phyloP scores from a whole-genome alignment of 2,113 vertebrate species.

The Vombatus ursinus region DNA sequence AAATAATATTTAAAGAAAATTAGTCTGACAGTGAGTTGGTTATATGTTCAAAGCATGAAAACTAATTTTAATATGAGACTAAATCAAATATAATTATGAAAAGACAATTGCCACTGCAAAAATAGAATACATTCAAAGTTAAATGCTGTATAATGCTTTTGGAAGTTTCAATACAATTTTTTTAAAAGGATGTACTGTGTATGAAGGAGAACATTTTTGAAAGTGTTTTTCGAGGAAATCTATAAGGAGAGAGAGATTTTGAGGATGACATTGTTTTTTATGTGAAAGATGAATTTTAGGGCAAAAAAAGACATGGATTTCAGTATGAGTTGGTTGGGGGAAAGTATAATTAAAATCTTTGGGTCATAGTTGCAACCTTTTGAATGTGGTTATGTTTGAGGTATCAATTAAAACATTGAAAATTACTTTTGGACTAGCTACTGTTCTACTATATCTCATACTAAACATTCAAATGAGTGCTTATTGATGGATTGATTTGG shows the following conservation, averaged over 20 bases:
- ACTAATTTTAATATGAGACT: not conserved
- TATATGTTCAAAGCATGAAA: not conserved
- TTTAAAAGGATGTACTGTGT: not conserved
- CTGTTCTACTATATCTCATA: not conserved
- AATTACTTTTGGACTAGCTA: not conserved
- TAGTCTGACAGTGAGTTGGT: not conserved
- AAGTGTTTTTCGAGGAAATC: not conserved
- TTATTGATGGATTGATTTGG: not conserved
- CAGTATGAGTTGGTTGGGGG: not conserved
- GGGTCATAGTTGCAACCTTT: not conserved
- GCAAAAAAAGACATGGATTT: not conserved
- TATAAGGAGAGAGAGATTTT: not conserved
- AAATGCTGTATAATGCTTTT: not conserved
- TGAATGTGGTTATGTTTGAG: not conserved
- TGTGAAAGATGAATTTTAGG: not conserved
- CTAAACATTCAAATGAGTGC: not conserved
- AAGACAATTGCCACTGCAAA: not conserved
- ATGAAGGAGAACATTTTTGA: not conserved
- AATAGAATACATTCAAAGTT: not conserved
- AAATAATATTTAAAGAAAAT: not conserved
- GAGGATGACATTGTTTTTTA: not conserved
- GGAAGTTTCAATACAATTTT: not conserved
- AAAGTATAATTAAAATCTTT: not conserved
- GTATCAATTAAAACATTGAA: not conserved
- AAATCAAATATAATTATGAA: not conserved